Evolutionary conservation across 2,888 invertebrate genomes (phyloP).

Genomic region (Cheilosia scutellata): DNA sequence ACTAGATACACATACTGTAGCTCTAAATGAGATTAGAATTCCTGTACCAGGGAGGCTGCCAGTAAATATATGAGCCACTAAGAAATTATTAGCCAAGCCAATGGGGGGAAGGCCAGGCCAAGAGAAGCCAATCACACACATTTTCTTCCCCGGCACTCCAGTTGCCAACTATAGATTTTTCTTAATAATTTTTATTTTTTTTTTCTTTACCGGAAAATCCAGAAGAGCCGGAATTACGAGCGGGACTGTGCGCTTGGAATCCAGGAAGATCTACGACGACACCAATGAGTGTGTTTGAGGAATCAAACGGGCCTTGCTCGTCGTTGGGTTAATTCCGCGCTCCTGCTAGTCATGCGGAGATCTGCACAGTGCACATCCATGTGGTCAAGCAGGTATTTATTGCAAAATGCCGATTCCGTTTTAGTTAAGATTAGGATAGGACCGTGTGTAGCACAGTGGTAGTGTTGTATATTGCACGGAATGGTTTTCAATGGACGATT

Average conservation of each 20-base stretch:
- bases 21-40: conserved; percentile 73
- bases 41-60: conserved; percentile 46
- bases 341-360: conserved; percentile 9
- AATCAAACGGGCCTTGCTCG: conserved; percentile 45
- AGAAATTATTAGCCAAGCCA: conserved; percentile 73
- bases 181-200: neutral
- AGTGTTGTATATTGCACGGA: neutral
- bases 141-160: conserved; percentile 10
- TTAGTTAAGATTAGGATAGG: conserved; percentile 31
- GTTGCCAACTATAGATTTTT: conserved; percentile 20
- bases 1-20: conserved; percentile 44
- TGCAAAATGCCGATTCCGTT: conserved; percentile 60
- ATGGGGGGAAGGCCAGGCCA: conserved; percentile 61
- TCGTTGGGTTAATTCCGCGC: conserved; percentile 12
- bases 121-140: conserved; percentile 73
- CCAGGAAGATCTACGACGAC: conserved; percentile 70
- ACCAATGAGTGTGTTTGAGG: conserved; percentile 51
- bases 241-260: conserved; percentile 63
- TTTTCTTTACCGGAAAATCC: conserved; percentile 59
- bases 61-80: conserved; percentile 65
- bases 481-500: conserved; percentile 36
- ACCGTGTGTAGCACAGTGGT: conserved; percentile 14
- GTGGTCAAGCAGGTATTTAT: conserved; percentile 64
- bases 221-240: conserved; percentile 68
- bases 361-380: conserved; percentile 43